A percentile compares a stretch with the other conserved stretches of the same genome.
These are phyloP conservation scores for Ichneumon xanthorius DNA, from an alignment of 2,888 invertebrate genomes.

Conservation along the genomic window DNA sequence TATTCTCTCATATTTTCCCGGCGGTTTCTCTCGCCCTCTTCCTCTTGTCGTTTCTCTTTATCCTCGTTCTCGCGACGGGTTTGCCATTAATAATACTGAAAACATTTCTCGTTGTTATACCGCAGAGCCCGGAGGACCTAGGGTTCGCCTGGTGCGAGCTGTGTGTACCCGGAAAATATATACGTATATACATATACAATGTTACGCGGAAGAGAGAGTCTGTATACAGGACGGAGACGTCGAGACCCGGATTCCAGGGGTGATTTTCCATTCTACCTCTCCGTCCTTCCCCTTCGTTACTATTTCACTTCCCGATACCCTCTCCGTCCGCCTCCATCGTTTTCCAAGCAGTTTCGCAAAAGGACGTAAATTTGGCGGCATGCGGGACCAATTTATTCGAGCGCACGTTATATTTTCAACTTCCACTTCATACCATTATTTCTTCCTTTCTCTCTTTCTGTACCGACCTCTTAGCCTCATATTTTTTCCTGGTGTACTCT, in stretches of 20 bases:
- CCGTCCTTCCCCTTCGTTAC: not conserved
- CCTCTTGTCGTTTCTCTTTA: not conserved
- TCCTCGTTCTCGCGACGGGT: conserved; percentile 30
- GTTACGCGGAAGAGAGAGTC: conserved; percentile 27
- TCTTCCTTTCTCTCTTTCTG: conserved; percentile 11
- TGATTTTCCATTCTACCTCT: conserved; percentile 36
- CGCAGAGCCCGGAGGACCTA: conserved; percentile 30
- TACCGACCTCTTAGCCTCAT: not conserved
- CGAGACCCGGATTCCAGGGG: conserved; percentile 5
- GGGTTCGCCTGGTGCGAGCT: conserved; percentile 9
- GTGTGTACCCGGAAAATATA: conserved; percentile 16
- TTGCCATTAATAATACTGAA: conserved; percentile 65
- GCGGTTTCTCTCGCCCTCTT: conserved; percentile 14
- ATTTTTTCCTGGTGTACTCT: not conserved
- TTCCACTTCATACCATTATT: conserved; percentile 31
- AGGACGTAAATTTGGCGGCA: conserved; percentile 66
- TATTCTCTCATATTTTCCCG: conserved; percentile 39
- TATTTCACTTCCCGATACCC: conserved; percentile 9
- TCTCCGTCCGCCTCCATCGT: conserved; percentile 14
- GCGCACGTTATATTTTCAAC: conserved; percentile 61
- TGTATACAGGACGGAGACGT: conserved; percentile 12
- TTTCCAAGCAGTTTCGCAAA: conserved; percentile 45
- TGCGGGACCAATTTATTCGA: conserved; percentile 53
- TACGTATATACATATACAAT: conserved; percentile 25
- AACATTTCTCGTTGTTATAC: conserved; percentile 62